Evolutionary conservation across 2,888 invertebrate species (phyloP).

Genomic region (Aphidius colemani): DNA sequence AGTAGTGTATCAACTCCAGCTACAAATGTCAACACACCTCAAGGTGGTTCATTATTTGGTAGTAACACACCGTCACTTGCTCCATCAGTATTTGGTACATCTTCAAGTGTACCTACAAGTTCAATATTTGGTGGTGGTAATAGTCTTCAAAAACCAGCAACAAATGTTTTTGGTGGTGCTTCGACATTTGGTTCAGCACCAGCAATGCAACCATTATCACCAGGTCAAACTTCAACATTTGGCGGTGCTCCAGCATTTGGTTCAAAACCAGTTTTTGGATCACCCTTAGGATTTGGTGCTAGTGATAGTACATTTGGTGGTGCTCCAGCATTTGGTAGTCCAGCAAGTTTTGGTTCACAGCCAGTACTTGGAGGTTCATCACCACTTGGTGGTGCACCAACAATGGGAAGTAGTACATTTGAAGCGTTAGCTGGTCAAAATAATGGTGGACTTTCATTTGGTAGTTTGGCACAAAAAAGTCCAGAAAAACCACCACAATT

Average conservation of each 20-base stretch:
- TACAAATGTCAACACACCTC: too few species aligned
- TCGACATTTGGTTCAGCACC: constrained; percentile 34
- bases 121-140: constrained; percentile 28
- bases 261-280: constrained; percentile 48
- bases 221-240: constrained; percentile 38
- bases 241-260: constrained; percentile 50
- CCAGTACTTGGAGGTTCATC: constrained; percentile 38
- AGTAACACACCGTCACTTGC: constrained; percentile 9
- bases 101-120: constrained; percentile 13
- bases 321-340: constrained; percentile 45
- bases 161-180: constrained; percentile 35
- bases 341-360: constrained; percentile 48
- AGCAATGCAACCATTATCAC: constrained; percentile 29
- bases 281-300: constrained; percentile 45
- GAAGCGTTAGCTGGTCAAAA: constrained; percentile 52
- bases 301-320: constrained; percentile 47
- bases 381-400: constrained; percentile 30
- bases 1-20: constrained; percentile 20
- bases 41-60: constrained; percentile 29
- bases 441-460: constrained; percentile 47
- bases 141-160: constrained; percentile 16
- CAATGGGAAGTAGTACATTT: constrained; percentile 49
- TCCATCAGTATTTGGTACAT: constrained; percentile 25
- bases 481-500: constrained; percentile 49
- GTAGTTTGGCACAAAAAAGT: constrained; percentile 46